phyloP scores from a whole-genome alignment of 2,113 vertebrate genomes.

The Hyperoodon ampullatus region DNA sequence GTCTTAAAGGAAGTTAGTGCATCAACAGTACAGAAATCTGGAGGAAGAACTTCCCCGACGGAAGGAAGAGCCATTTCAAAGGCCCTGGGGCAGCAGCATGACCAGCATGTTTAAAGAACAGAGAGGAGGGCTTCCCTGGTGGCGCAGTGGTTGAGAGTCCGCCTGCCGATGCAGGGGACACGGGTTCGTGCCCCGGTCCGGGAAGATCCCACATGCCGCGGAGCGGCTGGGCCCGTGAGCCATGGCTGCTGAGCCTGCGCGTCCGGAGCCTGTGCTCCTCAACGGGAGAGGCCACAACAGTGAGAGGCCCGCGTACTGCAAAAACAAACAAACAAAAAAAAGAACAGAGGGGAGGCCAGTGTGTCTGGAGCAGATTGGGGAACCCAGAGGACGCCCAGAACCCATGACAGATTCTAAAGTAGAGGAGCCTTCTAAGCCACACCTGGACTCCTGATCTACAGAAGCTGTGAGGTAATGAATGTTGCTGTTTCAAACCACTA shows the following conservation, averaged over 20 bases:
- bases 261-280: too few species aligned
- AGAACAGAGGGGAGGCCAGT: not conserved
- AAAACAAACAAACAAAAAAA: not conserved
- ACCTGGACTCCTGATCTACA: not conserved
- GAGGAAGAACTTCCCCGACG: not conserved
- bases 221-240: too few species aligned
- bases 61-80: not conserved
- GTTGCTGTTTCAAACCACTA: not conserved
- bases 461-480: not conserved
- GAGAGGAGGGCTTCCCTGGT: not conserved
- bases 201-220: too few species aligned
- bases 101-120: not conserved
- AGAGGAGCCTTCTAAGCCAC: not conserved
- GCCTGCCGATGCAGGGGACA: too few species aligned
- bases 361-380: not conserved
- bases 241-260: too few species aligned
- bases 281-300: too few species aligned
- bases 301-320: too few species aligned
- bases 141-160: too few species aligned
- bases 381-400: not conserved
- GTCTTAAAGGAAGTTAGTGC: not conserved
- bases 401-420: not conserved
- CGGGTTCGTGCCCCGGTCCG: too few species aligned
- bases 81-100: not conserved
- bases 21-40: not conserved